A percentile compares a stretch with the other conserved stretches of the same genome.
Evolutionary conservation across 2,113 vertebrate genomes (phyloP).

Genomic region (Agelaius phoeniceus): DNA sequence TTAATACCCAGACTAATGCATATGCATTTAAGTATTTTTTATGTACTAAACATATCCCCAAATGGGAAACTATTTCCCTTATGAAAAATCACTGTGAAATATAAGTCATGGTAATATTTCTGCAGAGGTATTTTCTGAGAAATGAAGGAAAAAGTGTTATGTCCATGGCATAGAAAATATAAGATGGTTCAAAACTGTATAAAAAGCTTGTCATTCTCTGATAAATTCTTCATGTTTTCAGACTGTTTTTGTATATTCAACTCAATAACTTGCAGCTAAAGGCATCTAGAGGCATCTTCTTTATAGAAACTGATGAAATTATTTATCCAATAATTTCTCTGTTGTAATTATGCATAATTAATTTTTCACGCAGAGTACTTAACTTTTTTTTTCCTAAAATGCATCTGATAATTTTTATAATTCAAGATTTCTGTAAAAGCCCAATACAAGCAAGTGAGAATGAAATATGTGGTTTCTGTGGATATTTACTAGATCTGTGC

Average conservation of each 20-base stretch:
- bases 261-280: constrained; percentile 28
- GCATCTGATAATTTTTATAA: not conserved
- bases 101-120: not conserved
- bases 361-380: constrained; percentile 15
- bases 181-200: not conserved
- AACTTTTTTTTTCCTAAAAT: not conserved
- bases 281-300: constrained; percentile 6
- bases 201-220: constrained; percentile 19
- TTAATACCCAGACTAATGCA: not conserved
- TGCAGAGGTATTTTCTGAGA: not conserved
- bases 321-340: not conserved
- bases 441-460: not conserved
- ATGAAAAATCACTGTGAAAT: not conserved
- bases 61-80: not conserved
- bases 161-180: constrained; percentile 1
- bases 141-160: not conserved
- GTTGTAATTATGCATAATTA: constrained; percentile 19
- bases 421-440: not conserved
- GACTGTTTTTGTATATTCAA: constrained; percentile 6
- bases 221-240: constrained; percentile 14
- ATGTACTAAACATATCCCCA: not conserved
- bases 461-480: not conserved
- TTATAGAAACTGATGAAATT: not conserved
- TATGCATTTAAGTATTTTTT: not conserved
- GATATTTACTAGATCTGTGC: not conserved